Conservation (phyloP, 2,888 invertebrate species). For the Plusia festucae region DNA sequence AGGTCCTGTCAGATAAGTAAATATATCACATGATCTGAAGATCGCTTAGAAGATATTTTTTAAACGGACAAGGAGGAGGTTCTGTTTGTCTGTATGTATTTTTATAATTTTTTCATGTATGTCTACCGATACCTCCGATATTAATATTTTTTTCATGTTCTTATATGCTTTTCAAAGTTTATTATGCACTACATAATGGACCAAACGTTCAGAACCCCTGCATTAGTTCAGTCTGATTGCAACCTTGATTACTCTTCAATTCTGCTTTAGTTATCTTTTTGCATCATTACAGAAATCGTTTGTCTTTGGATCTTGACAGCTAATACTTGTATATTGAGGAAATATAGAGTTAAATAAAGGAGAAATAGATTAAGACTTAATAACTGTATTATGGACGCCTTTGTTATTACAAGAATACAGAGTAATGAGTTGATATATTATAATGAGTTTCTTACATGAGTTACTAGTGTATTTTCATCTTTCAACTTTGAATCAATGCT, state of each 20-base stretch:
- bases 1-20: too few relatives aligned
- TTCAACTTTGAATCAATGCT: too few relatives aligned
- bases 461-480: too few relatives aligned
- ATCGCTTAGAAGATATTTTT: too few relatives aligned
- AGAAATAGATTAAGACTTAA: not conserved
- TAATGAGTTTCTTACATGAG: not conserved
- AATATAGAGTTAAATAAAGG: conserved; percentile 35
- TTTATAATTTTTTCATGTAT: too few relatives aligned
- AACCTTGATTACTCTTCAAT: conserved; percentile 58
- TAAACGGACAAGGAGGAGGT: too few relatives aligned
- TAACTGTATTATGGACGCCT: not conserved
- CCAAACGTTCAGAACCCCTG: not conserved
- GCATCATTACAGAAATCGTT: conserved; percentile 34
- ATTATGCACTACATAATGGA: not conserved
- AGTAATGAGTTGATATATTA: not conserved
- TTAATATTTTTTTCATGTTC: too few relatives aligned
- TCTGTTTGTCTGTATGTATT: too few relatives aligned
- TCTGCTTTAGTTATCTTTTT: conserved; percentile 37
- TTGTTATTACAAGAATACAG: not conserved
- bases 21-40: too few relatives aligned
- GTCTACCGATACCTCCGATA: too few relatives aligned
- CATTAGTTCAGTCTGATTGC: conserved; percentile 35
- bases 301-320: conserved; percentile 9
- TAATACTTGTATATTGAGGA: conserved; percentile 33
- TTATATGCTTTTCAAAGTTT: not conserved